Evolutionary conservation across 2,113 vertebrate genomes (phyloP), one percentile per base, ranked within the genome.

Genomic region (Gallinago paraguaiae): DNA sequence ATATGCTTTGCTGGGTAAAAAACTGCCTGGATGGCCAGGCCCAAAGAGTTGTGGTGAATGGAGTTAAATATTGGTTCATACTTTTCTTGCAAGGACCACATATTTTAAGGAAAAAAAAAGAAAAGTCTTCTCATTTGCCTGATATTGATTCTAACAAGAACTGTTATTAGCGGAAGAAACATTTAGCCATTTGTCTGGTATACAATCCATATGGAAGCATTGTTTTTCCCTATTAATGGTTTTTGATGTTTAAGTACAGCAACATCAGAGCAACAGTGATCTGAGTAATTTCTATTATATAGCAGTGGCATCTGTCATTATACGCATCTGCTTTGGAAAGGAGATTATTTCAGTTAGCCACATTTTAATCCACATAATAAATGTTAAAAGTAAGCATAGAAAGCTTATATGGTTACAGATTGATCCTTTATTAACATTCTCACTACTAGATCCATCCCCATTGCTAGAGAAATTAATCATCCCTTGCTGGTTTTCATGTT

Each of bases 341-440:
- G 33, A 94, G 90, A 94, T 93, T 92, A 97, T 92, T 97, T 94
- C 50, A 84, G 56, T 68, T 68, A 89, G 41, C 16, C 78, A 88
- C 25, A 22, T 89, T 94, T 94, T 96, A 95, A 95, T 94, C 70
- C 90, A 79, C n/a, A 71, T 50, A 88, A 92, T 51, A 96, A 87
- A 75, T 53, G 60, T 64, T 94, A 82, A 86, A 96, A 82, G 37
- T 50, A 92, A 91, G 31, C n/a, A 81, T 65, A 85, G 24, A 88
- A 93, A 94, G 37, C 53, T 72, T 93, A 80, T 90, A 90, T 95
- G 84, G 78, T 68, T 70, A 48, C 45, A 60, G 61, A 92, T 77
- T 85, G 53, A 86, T 91, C 43, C 50, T 94, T 92, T 93, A 86
- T 94, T 90, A 88, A 70, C 90, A 96, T 89, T 91, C 54, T 76